Evolutionary conservation across 92 coral and sea anemone species (phyloP).

Genomic region (Epizoanthus rinbou): DNA sequence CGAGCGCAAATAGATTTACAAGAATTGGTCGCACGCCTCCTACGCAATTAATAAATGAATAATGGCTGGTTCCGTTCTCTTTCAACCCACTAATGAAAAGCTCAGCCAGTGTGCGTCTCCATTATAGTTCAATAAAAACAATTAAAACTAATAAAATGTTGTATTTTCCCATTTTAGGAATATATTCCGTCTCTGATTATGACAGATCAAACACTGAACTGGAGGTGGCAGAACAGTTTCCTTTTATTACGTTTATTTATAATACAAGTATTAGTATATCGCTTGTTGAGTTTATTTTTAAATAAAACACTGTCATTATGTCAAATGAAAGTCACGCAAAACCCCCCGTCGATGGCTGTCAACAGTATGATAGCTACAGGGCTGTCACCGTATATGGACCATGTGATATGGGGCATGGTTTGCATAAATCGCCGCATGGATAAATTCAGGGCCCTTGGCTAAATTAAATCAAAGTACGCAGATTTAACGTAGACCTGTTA

Average conservation of each 20-base stretch:
- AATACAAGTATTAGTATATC: not conserved
- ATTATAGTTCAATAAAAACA: not conserved
- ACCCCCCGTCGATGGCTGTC: not conserved
- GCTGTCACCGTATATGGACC: conserved; percentile 30
- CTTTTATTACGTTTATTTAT: not conserved
- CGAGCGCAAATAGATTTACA: no score
- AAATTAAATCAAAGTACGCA: not conserved
- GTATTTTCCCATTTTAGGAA: not conserved
- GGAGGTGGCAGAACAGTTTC: not conserved
- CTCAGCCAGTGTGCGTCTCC: no score
- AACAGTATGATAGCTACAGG: not conserved
- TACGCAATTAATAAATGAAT: no score
- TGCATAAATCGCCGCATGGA: conserved; percentile 3
- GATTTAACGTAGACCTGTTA: not conserved
- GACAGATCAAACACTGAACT: not conserved
- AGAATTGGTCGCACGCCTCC: no score
- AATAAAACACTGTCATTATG: no score
- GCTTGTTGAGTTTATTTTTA: no score
- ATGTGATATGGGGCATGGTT: conserved; percentile 28
- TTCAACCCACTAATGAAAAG: no score
- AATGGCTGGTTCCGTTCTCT: no score
- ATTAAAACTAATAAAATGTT: not conserved
- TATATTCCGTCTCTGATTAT: not conserved
- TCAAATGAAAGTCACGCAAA: not conserved
- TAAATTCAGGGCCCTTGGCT: not conserved